A percentile compares a stretch with the other conserved stretches of the same genome.
Evolutionary conservation across 2,797 vertebrate genomes (phyloP).

Genomic region (Oryzias dopingdopingensis): DNA sequence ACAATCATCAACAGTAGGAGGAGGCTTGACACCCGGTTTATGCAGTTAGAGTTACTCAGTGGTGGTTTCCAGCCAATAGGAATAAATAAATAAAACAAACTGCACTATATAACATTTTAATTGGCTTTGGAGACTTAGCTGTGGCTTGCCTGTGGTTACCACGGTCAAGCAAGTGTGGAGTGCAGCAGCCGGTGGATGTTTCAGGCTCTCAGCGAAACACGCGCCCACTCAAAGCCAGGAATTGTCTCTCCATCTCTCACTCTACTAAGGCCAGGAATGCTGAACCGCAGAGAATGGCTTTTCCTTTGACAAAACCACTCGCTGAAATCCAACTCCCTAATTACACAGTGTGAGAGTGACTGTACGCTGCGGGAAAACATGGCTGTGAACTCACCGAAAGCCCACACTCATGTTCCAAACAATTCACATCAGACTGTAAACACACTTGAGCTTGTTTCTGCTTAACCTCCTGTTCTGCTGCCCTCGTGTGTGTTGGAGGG

Average conservation of each 20-base stretch:
- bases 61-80: slow-evolving; percentile 48
- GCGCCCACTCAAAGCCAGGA: slow-evolving; percentile 22
- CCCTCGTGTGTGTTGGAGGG: slow-evolving; percentile 28
- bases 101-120: slow-evolving; percentile 75
- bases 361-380: slow-evolving; percentile 34
- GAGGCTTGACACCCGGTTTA: slow-evolving; percentile 36
- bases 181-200: slow-evolving; percentile 65
- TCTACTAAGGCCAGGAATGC: slow-evolving; percentile 41
- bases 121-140: slow-evolving; percentile 75
- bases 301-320: slow-evolving; percentile 59
- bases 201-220: slow-evolving; percentile 49
- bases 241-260: slow-evolving; percentile 30
- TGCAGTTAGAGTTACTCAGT: slow-evolving; percentile 60
- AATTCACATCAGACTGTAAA: slow-evolving; percentile 58
- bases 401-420: slow-evolving; percentile 44
- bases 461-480: slow-evolving; percentile 33
- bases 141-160: slow-evolving; percentile 72
- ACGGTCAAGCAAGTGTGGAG: slow-evolving; percentile 65
- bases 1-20: slow-evolving; percentile 40
- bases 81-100: slow-evolving; percentile 72
- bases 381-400: slow-evolving; percentile 31
- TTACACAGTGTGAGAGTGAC: slow-evolving; percentile 46
- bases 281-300: slow-evolving; percentile 52
- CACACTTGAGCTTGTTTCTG: slow-evolving; percentile 52
- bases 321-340: slow-evolving; percentile 55